These are phyloP conservation scores for Drosophila elegans DNA, from an alignment of 1,140 invertebrate genomes.

Conservation along the genomic window DNA sequence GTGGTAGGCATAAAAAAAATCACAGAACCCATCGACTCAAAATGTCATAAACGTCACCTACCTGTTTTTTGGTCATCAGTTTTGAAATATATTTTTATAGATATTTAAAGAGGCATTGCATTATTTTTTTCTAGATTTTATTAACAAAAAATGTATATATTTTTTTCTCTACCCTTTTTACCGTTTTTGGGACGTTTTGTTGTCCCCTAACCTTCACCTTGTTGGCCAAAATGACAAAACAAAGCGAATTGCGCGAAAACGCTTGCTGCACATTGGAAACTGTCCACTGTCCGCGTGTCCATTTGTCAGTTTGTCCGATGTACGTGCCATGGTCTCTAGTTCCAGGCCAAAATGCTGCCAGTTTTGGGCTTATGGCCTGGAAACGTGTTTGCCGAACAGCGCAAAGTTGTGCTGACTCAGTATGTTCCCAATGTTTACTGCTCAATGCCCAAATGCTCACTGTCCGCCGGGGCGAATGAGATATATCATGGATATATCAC, in stretches of 20 bases:
- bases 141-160: not conserved
- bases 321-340: conserved; percentile 65
- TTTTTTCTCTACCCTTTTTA: conserved; percentile 2
- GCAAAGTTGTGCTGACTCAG: conserved; percentile 50
- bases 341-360: conserved; percentile 42
- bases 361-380: conserved; percentile 59
- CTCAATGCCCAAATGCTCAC: conserved; percentile 19
- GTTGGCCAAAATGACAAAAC: conserved; percentile 57
- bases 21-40: too few species aligned
- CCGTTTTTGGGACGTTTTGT: not conserved
- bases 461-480: conserved; percentile 29
- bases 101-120: too few species aligned
- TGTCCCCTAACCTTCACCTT: conserved; percentile 67
- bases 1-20: too few species aligned
- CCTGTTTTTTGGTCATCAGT: too few species aligned
- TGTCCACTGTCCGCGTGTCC: conserved; percentile 8
- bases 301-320: conserved; percentile 18
- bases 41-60: too few species aligned
- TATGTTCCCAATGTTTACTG: conserved; percentile 23
- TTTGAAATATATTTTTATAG: too few species aligned
- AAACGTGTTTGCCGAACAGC: conserved; percentile 61
- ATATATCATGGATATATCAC: conserved; percentile 58
- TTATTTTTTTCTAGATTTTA: too few species aligned
- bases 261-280: conserved; percentile 30
- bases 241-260: conserved; percentile 40